Evolutionary conservation across 1,140 invertebrate species (phyloP), one percentile per base, ranked within the genome.

Genomic region (Platyscapa corneri): DNA sequence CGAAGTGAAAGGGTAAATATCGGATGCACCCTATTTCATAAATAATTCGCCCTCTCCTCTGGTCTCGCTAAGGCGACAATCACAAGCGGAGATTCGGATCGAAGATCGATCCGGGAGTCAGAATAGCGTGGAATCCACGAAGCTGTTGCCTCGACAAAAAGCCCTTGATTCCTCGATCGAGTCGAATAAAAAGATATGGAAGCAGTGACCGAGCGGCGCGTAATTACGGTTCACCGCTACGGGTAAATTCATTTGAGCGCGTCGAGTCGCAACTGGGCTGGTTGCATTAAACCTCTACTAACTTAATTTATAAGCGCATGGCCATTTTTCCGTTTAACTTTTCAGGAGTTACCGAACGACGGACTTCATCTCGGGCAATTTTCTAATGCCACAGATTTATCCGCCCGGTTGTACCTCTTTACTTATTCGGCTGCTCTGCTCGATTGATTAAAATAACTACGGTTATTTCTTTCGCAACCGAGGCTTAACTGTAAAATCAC

Each of bases 271-370:
- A 18, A 53, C 18, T 53, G 7, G 2, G 8, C 49, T 18, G 8
- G 16, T 53, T 18, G 49, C 18, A 53, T 53, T 53, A 18, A 49
- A 49, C 42, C 34, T 56, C 14, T 3, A n/a, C 18, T 78, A 77
- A 65, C 56, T 65, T 32, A 79, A 79, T 79, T 65, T 65, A 65
- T 79, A 56, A 30, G 39, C 49, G 18, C 32, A 77, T 49, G 42
- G 27, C 74, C 27, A 76, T 76, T 77, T 77, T 60, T 5, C 32
- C 30, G 53, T 60, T 18, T 53, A 78, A 78, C 20, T 60, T 32
- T 60, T 53, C 8, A 2, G 7, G 49, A 18, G 23, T 3, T 18
- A 14, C 18, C 18, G 49, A 53, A 10, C 49, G 49, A 2, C 18
- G 49, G 8, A 2, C 49, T 14, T 53, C 18, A 18, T 53, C 49